These are phyloP conservation scores for Encarsia formosa DNA, from an alignment of 2,888 invertebrate species.

Conservation along the genomic window DNA sequence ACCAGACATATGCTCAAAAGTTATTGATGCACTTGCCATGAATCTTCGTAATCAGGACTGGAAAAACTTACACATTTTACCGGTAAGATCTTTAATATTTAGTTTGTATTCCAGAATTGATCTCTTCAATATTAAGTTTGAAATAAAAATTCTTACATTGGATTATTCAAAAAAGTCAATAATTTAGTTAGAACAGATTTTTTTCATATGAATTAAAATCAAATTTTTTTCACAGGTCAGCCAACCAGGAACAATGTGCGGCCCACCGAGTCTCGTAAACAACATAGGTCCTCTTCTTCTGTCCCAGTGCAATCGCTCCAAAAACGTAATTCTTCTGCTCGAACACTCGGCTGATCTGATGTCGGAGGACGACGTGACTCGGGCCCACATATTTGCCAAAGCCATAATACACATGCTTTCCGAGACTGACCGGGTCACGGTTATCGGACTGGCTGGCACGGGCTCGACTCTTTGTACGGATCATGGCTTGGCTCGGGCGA, in stretches of 20 bases:
- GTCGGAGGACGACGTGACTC: constrained; percentile 44
- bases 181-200: no score
- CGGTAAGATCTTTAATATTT: no score
- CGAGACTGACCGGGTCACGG: constrained; percentile 44
- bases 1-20: constrained; percentile 39
- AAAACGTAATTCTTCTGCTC: constrained; percentile 44
- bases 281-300: constrained; percentile 46
- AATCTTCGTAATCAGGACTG: constrained; percentile 40
- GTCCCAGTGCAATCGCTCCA: constrained; percentile 42
- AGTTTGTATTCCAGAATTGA: neutral
- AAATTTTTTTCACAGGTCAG: constrained; percentile 32
- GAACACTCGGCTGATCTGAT: constrained; percentile 43
- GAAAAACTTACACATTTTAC: constrained; percentile 46
- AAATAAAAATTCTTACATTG: no score
- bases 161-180: no score
- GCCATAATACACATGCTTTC: constrained; percentile 47
- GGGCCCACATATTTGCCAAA: constrained; percentile 46
- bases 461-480: constrained; percentile 39
- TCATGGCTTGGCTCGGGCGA: constrained; percentile 38
- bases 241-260: constrained; percentile 46
- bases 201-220: neutral
- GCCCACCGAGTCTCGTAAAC: constrained; percentile 44
- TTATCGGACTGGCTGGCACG: constrained; percentile 40
- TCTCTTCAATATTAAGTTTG: no score
- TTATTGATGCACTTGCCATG: constrained; percentile 39